Evolutionary conservation across 2,113 vertebrate species (phyloP).

Genomic region (Rhombomys opimus): DNA sequence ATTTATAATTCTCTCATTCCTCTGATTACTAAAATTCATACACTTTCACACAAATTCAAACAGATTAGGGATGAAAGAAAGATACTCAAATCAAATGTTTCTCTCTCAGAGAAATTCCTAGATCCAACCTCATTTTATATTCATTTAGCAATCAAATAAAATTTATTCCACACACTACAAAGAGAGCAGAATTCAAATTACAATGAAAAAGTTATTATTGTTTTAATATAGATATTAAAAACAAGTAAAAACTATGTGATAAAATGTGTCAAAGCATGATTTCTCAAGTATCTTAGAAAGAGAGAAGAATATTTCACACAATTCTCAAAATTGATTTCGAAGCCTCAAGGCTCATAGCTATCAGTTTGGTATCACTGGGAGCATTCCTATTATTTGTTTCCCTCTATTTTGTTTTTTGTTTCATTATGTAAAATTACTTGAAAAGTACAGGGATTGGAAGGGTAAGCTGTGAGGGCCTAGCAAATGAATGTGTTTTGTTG

Average conservation of each 20-base stretch:
- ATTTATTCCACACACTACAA: not conserved
- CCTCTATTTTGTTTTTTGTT: not conserved
- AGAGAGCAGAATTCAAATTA: not conserved
- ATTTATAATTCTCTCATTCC: not conserved
- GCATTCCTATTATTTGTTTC: not conserved
- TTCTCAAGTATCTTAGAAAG: not conserved
- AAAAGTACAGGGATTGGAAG: not conserved
- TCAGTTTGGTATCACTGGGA: not conserved
- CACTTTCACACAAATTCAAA: not conserved
- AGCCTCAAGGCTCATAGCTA: not conserved
- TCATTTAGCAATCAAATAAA: not conserved
- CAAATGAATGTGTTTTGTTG: not conserved
- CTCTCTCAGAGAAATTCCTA: not conserved
- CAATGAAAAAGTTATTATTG: rapidly evolving
- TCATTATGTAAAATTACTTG: not conserved
- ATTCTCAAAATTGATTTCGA: not conserved
- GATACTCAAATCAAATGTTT: not conserved
- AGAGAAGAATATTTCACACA: not conserved
- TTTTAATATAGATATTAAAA: not conserved
- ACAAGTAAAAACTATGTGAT: not conserved
- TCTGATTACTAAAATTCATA: not conserved
- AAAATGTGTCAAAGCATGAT: not conserved
- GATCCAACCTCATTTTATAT: not conserved
- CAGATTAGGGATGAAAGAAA: not conserved
- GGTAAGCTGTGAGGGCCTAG: not conserved